Evolutionary conservation across 2,888 invertebrate species (phyloP), one percentile per base, ranked within the genome.

Genomic region (Agrilus mali): DNA sequence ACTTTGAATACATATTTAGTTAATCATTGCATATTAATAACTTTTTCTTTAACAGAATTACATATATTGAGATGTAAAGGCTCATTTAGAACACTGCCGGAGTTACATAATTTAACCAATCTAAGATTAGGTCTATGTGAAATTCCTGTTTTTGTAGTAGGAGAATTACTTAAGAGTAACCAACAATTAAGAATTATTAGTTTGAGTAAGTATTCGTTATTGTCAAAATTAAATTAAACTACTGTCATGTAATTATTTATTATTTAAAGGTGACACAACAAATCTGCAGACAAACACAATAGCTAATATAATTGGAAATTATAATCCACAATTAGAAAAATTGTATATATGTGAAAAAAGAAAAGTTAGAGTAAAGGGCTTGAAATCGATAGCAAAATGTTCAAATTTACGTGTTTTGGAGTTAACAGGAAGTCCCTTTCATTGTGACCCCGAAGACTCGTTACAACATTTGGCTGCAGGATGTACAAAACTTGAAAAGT

Each of bases 371-470:
- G 51, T 56, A 6, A 56, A 54, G 50, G 57, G 57, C 39, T 43
- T 59, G 17, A 52, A 51, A 45, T 50, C 54, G 4, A 46, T 59
- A 14, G 55, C 56, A 20, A 52, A 57, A 42, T 53, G 59, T 48
- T 52, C 53, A 35, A 53, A 58, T 45, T 51, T 60, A 39, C 49
- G 51, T 47, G 47, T 45, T 45, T 50, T 60, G 13, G 48, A 52
- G 33, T 45, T 60, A 33, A 50, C 53, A 10, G 56, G 55, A 7
- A 51, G 53, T 1, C 49, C 55, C 16, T 55, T 52, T 38, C 55
- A 58, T n/a, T 55, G 55, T 35, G 57, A 59, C 47, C 58, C 57
- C 2, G 60, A 60, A 41, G 59, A 60, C 54, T 54, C 58, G 13
- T 45, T 60, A 6, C 54, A 59, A 44, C 56, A 57, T 33, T 47